Evolutionary conservation across 30 jellyfish, hydroid and myxozoan species (phyloP), one percentile per base, ranked within the genome.

Genomic region (Sanderia malayensis): DNA sequence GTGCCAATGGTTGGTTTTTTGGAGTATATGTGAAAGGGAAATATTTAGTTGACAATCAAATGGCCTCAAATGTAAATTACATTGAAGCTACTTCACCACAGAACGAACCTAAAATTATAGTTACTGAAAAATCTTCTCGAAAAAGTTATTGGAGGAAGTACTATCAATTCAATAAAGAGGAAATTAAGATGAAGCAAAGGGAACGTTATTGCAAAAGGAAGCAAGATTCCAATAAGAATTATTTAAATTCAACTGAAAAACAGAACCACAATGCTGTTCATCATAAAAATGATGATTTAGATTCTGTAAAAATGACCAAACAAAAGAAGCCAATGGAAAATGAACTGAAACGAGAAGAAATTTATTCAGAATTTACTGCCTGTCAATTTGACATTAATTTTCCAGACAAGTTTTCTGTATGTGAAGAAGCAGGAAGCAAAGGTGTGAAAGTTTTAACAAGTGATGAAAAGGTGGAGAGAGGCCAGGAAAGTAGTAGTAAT

Each of bases 1-100:
- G 26, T 60, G 73, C 46, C 26, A 45, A 45, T 19, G 73, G 73
- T 11, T 60, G 73, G 73, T 60, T 60, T 60, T 60, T 60, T 27
- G 73, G 73, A 4, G 46, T 60, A 11, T 60, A 60, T 60, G 73
- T 60, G 46, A 60, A 60, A 60, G 46, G 46, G 46, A 19, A 20
- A 19, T 18, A 19, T 26, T 2, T 26, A 19, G 18, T 19, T 19
- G 46, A 60, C 11, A 60, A 18, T 22, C 2, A 30, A 44, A 60
- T 19, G 20, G 44, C 73, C 46, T 19, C 46, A 60, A 26, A 27
- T 60, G 46, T 7, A 23, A 53, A 53, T 15, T 4, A 53, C 10
- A 15, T 15, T 41, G 55, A 41, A 41, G 8, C 15, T 41, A 8
- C 15, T 6, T 8, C 55, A 41, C 55, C 55, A 41, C 8, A 15